Evolutionary conservation across 2,888 invertebrate species (phyloP), one percentile per base, ranked within the genome.

Genomic region (Agriopis aurantiaria): DNA sequence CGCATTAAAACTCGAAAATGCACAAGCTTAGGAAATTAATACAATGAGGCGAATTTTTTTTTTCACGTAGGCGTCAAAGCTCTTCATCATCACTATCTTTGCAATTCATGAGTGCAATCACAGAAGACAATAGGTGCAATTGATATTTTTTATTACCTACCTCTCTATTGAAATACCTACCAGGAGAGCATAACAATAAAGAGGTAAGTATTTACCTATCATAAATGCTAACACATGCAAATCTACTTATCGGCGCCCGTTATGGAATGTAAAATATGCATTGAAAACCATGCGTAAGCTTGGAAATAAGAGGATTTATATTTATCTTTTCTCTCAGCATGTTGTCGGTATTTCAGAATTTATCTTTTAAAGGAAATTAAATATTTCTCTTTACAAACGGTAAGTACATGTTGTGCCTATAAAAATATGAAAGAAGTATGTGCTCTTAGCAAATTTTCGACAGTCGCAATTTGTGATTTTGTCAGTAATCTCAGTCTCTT

Each of bases 261-360:
- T 70, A 71, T 69, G 56, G 69, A 66, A 74, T 74, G 65, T 78
- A 78, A 77, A 76, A 78, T 76, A 78, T 78, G 74, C 76, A 78
- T 76, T 75, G 74, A 67, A 71, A 62, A 41, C 58, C 49, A 59
- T 41, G 46, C 62, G 48, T 48, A 65, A 68, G 74, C 65, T 58
- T 52, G 48, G 68, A 61, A 68, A 69, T 65, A 61, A 60, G 23
- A 71, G 63, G 51, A 75, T 73, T 72, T 72, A 69, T 65, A 68
- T 76, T 41, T 56, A 40, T 48, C n/a, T 69, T 75, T 73, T 71
- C 58, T 52, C 57, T 45, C 51, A 12, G 33, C 40, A 33, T 52
- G 12, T 46, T 52, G 41, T 43, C 53, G 46, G 14, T 8, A 8
- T 17, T 43, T 45, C 11, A 17, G 14, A 55, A 49, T 43, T 57